A percentile compares a stretch with the other conserved stretches of the same genome.
These are phyloP conservation scores for Pachypanchax playfairii DNA, from an alignment of 2,113 vertebrate genomes.

Conservation along the genomic window DNA sequence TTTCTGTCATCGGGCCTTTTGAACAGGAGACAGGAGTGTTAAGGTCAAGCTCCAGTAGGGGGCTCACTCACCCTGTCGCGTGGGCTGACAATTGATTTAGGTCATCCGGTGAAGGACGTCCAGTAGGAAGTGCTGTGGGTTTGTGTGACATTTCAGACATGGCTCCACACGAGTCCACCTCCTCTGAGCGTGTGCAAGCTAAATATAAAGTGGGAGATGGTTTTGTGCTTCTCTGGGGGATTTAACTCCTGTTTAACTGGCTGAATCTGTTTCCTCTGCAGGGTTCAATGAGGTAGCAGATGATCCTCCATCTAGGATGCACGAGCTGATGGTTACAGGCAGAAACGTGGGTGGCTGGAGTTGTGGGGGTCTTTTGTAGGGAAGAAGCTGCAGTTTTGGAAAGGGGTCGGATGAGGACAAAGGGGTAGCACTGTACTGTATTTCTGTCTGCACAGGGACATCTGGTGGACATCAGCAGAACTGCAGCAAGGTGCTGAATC, in stretches of 20 bases:
- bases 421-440: constrained; percentile 19
- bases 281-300: constrained; percentile 27
- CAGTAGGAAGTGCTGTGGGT: constrained; percentile 29
- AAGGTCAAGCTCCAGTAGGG: constrained; percentile 74
- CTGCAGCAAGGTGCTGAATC: constrained; percentile 14
- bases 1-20: constrained; percentile 22
- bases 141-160: constrained; percentile 56
- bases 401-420: constrained; percentile 74
- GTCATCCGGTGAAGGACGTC: constrained; percentile 65
- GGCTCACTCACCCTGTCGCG: constrained; percentile 58
- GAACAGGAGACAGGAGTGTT: constrained; percentile 47
- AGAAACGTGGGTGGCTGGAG: not conserved
- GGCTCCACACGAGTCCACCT: constrained; percentile 17
- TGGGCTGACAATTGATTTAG: constrained; percentile 70
- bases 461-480: constrained; percentile 62
- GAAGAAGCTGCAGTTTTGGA: not conserved
- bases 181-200: not conserved
- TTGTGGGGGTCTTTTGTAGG: not conserved
- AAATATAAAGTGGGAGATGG: constrained; percentile 44
- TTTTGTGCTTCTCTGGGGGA: constrained; percentile 29
- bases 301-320: constrained; percentile 11
- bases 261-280: constrained; percentile 32
- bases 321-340: constrained; percentile 36
- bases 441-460: constrained; percentile 75
- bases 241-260: constrained; percentile 46